Base-by-base conservation (phyloP, 2,888 invertebrate species). In the Tuta absoluta region DNA sequence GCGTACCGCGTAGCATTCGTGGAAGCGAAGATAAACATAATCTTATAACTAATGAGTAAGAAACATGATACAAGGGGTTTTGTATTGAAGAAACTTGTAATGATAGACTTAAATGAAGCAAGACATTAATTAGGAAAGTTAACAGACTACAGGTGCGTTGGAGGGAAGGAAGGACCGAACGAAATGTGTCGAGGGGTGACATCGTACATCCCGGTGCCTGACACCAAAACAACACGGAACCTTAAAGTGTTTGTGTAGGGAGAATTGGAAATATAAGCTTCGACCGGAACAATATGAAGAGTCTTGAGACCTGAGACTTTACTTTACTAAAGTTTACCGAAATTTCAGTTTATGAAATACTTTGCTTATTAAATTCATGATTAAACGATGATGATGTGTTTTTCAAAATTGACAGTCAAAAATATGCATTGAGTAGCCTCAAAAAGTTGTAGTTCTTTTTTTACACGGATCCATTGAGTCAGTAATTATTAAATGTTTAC, bases 161-260 rank as follows among this genome's bases (percentile, higher is more conserved):
- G 71, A 76, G 78, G 81, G 80, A 71, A 75, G 71, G 73, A 71
- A 74, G 73, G 65, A 66, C 69, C 69, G 67, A 72, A 71, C 68
- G 66, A 74, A 78, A 76, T 71, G 69, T 76, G 74, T 71, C 66
- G 72, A 78, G 78, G 86, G 87, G 85, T 75, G 80, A 75, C 73
- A 76, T 66, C 68, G 89, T 86, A 74, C 82, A 69, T 66, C 75
- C 75, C 71, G 68, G 82, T 78, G 76, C 83, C 85, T 77, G 90
- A 87, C 71, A 89, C 88, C 68, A 64, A 60, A 71, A 63, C 68
- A 72, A 72, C 75, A 72, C 68, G 70, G 69, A 70, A 72, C 56
- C 57, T 68, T 73, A 70, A 77, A 75, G 77, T 76, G 75, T 76
- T 71, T 69, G 63, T 68, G 67, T 63, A 64, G 67, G 74, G 71